phyloP scores from a whole-genome alignment of 2,797 vertebrate genomes.

The Gymnothorax reevesii region DNA sequence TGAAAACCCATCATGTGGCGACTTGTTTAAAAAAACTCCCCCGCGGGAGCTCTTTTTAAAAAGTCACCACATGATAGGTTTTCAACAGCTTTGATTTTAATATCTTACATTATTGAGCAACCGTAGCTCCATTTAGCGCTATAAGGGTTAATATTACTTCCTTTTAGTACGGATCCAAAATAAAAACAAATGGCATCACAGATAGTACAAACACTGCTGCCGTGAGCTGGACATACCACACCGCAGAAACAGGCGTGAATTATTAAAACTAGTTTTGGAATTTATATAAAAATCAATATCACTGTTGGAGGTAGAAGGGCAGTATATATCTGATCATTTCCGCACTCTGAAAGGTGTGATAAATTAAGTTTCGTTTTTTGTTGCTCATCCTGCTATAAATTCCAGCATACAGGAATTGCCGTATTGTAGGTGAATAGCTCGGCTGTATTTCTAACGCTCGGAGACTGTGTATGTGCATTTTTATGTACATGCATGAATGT shows the following conservation, averaged over 20 bases:
- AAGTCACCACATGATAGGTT: no score
- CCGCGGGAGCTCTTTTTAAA: no score
- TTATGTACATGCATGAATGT: slow-evolving; percentile 25
- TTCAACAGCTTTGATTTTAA: no score
- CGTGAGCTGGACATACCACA: background rate
- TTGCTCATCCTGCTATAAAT: background rate
- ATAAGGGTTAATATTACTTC: no score
- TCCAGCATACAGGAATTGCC: background rate
- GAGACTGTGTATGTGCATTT: background rate
- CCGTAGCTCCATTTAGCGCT: no score
- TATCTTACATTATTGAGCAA: no score
- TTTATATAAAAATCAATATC: background rate
- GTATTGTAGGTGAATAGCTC: background rate
- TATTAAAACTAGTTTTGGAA: background rate
- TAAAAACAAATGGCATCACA: no score
- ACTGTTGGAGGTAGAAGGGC: background rate
- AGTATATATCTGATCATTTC: background rate
- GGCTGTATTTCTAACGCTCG: background rate
- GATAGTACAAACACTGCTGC: no score
- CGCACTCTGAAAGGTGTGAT: background rate
- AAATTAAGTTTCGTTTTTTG: background rate
- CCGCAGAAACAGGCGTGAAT: background rate
- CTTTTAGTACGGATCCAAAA: no score
- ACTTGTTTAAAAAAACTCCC: no score
- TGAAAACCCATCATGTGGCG: no score